A percentile compares a stretch with the other conserved stretches of the same genome.
phyloP scores from a whole-genome alignment of 2,113 vertebrate species.

The Hucho hucho region DNA sequence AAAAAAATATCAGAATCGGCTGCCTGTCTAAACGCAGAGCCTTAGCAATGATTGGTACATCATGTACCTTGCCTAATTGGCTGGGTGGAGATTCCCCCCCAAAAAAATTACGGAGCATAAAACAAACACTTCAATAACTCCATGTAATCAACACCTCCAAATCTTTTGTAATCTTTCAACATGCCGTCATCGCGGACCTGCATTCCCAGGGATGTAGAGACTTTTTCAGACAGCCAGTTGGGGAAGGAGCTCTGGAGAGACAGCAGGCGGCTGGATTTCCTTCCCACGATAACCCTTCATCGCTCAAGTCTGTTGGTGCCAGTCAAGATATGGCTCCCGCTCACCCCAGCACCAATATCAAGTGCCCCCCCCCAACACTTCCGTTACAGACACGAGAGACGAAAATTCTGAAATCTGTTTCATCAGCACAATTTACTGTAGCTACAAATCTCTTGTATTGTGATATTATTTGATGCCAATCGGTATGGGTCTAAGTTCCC shows the following conservation, averaged over 20 bases:
- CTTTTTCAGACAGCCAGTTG: conserved; percentile 63
- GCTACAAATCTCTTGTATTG: too few relatives aligned
- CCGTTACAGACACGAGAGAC: neutral
- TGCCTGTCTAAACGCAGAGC: neutral
- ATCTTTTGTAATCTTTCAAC: conserved; percentile 81
- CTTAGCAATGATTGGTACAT: conserved; percentile 72
- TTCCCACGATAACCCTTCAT: neutral
- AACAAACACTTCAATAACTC: too few relatives aligned
- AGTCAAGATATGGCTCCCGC: neutral
- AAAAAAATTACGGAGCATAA: conserved; percentile 16
- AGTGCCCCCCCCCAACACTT: conserved; percentile 80
- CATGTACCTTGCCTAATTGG: conserved; percentile 79
- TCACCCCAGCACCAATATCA: conserved; percentile 75
- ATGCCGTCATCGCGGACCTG: conserved; percentile 57
- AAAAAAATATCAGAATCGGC: too few relatives aligned
- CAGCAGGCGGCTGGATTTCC: neutral
- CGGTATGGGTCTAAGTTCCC: too few relatives aligned
- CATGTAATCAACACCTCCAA: too few relatives aligned
- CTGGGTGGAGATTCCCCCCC: conserved; percentile 64
- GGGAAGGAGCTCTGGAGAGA: neutral
- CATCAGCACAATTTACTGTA: too few relatives aligned
- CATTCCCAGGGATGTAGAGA: conserved; percentile 74
- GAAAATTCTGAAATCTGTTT: too few relatives aligned
- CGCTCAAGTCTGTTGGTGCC: neutral
- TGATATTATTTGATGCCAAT: too few relatives aligned